These are phyloP conservation scores for Tipula vernalis DNA, from an alignment of 2,888 invertebrate species.

Conservation along the genomic window DNA sequence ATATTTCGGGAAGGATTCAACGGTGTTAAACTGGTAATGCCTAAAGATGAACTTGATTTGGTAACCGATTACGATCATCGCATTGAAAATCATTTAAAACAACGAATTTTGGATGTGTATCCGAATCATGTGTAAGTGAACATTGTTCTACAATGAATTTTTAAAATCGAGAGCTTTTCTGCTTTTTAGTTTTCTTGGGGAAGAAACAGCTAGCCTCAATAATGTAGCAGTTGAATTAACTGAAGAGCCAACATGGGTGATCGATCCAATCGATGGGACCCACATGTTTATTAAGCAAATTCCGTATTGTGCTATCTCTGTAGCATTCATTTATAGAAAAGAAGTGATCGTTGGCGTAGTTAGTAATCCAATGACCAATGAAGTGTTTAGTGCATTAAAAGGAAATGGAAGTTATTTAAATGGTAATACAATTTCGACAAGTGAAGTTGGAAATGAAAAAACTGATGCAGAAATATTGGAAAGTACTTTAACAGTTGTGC, in stretches of 20 bases:
- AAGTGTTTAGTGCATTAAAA: conserved; percentile 55
- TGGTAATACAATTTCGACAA: conserved; percentile 41
- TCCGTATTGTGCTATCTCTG: conserved; percentile 54
- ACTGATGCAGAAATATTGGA: neutral
- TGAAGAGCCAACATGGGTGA: conserved; percentile 69
- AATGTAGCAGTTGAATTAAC: conserved; percentile 45
- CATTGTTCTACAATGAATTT: neutral
- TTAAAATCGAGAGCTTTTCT: neutral
- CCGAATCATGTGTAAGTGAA: conserved; percentile 47
- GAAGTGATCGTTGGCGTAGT: conserved; percentile 54
- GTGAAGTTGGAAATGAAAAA: conserved; percentile 13
- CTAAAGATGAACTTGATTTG: conserved; percentile 39
- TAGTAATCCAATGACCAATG: conserved; percentile 57
- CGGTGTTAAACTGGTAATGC: conserved; percentile 22
- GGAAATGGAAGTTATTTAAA: conserved; percentile 67
- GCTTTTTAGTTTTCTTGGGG: conserved; percentile 60
- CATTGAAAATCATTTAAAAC: conserved; percentile 58
- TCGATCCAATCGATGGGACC: conserved; percentile 82
- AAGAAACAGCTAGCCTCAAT: conserved; percentile 44
- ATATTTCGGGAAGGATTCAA: conserved; percentile 15
- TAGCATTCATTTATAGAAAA: conserved; percentile 46
- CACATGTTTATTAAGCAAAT: conserved; percentile 64
- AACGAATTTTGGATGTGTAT: conserved; percentile 40
- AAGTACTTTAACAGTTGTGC: neutral
- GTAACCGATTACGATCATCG: conserved; percentile 68